phyloP scores from a whole-genome alignment of 1,140 invertebrate species.

The Dreissena rostriformis region DNA sequence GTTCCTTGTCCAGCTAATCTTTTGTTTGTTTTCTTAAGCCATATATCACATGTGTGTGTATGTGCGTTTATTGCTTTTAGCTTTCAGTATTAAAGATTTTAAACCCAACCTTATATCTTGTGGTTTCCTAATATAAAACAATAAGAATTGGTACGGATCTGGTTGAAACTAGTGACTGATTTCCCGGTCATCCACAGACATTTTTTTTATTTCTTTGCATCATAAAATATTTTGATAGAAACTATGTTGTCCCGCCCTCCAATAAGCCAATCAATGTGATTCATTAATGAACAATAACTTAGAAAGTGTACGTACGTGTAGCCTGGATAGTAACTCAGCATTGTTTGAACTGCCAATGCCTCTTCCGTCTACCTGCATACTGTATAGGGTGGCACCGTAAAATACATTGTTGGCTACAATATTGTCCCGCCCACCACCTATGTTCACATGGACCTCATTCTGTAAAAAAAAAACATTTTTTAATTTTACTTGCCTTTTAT shows the following conservation, averaged over 20 bases:
- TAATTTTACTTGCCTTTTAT: no score
- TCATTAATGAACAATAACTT: background rate
- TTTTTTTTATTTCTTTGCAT: no score
- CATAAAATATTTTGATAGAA: no score
- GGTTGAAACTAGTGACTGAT: no score
- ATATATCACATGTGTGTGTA: background rate
- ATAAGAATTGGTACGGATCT: no score
- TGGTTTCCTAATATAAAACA: no score
- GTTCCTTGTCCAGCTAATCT: background rate
- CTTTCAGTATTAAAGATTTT: background rate
- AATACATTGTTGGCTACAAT: conserved; percentile 66
- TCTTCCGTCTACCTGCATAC: conserved; percentile 66
- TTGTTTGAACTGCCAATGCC: conserved; percentile 23
- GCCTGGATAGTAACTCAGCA: background rate
- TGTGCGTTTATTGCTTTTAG: background rate
- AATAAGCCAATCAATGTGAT: background rate
- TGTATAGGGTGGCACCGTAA: conserved; percentile 56
- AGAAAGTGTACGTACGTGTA: background rate
- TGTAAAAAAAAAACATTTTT: no score
- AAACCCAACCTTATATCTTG: no score
- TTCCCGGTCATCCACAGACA: no score
- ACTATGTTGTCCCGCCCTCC: no score
- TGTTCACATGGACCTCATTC: conserved; percentile 48
- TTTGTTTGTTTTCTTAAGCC: background rate
- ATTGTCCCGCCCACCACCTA: conserved; percentile 58